Conservation (phyloP, 1,140 invertebrate genomes). For the Cheumatopsyche charites region DNA sequence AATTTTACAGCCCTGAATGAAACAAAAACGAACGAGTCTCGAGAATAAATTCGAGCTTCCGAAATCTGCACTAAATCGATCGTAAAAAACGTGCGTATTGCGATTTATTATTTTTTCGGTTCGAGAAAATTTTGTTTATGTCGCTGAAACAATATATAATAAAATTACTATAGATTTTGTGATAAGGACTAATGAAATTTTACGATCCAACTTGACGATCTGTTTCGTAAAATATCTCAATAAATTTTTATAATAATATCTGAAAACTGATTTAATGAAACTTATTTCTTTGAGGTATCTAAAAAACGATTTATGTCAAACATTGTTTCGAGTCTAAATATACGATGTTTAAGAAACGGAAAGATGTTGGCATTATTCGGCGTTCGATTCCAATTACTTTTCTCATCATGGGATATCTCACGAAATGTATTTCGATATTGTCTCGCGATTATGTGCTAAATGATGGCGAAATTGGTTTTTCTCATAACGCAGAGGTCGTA, state of each 20-base stretch:
- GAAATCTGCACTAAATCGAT: neutral
- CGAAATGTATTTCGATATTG: constrained; percentile 17
- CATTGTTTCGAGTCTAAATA: neutral
- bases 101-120: neutral
- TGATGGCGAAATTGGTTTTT: constrained; percentile 11
- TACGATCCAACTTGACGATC: no score
- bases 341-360: neutral
- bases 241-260: no score
- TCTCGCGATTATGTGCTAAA: constrained; percentile 15
- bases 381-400: constrained; percentile 15
- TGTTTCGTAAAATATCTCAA: no score
- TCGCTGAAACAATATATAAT: no score
- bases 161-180: no score
- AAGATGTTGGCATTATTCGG: neutral
- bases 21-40: neutral
- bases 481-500: no score
- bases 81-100: constrained; percentile 1
- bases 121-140: no score
- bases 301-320: neutral
- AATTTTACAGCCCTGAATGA: no score
- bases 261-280: no score
- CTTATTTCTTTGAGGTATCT: neutral
- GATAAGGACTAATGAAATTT: no score
- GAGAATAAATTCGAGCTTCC: neutral
- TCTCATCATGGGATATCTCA: neutral